Conservation (phyloP, 2,888 invertebrate genomes). For the Brachylomia viminalis region DNA sequence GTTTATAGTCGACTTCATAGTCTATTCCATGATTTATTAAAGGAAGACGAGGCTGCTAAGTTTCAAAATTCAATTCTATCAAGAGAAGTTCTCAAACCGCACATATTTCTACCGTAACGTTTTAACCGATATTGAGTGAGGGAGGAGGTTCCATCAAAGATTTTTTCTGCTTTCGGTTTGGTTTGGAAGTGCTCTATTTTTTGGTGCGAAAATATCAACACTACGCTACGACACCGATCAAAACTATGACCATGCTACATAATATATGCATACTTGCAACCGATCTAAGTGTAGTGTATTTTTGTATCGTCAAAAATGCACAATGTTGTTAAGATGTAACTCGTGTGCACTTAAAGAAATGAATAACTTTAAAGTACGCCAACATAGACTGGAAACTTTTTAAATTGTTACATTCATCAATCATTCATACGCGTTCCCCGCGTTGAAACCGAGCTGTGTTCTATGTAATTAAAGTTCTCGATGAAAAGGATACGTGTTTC, state of each 20-base stretch:
- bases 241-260: neutral
- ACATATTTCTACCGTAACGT: slow-evolving; percentile 11
- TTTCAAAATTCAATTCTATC: slow-evolving; percentile 23
- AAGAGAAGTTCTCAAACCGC: slow-evolving; percentile 27
- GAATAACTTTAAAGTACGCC: slow-evolving; percentile 3
- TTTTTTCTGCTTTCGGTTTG: slow-evolving; percentile 23
- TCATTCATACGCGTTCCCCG: slow-evolving; percentile 21
- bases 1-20: slow-evolving; percentile 11
- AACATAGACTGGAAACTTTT: slow-evolving; percentile 14
- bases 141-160: slow-evolving; percentile 9
- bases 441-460: slow-evolving; percentile 10
- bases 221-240: neutral
- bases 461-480: slow-evolving; percentile 45
- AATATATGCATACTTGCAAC: neutral
- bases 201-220: slow-evolving; percentile 22
- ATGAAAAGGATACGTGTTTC: slow-evolving; percentile 39
- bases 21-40: slow-evolving; percentile 26
- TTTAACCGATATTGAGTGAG: slow-evolving; percentile 32
- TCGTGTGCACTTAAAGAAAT: slow-evolving; percentile 18
- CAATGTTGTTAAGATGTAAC: neutral
- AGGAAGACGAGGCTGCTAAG: slow-evolving; percentile 2
- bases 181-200: slow-evolving; percentile 25
- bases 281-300: neutral
- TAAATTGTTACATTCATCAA: slow-evolving; percentile 30
- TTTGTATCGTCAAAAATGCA: slow-evolving; percentile 1